Conservation (phyloP, 2,797 vertebrate genomes). For the Pristis pectinata region DNA sequence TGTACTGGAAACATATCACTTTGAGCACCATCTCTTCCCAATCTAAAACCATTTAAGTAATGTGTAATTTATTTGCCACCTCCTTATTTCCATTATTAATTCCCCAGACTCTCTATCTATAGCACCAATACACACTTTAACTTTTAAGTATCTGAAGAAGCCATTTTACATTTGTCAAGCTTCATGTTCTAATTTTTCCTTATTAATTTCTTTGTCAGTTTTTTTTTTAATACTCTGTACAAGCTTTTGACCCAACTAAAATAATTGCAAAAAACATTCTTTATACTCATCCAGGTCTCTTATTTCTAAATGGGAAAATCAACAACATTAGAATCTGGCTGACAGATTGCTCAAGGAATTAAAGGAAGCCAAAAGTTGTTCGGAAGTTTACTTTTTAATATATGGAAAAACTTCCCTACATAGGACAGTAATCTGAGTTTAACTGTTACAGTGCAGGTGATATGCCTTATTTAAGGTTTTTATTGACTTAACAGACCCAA, state of each 20-base stretch:
- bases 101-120: too few species aligned
- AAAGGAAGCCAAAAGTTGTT: background rate
- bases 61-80: too few species aligned
- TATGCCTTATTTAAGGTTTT: background rate
- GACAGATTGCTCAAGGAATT: background rate
- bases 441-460: background rate
- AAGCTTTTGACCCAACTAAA: background rate
- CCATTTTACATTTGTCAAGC: too few species aligned
- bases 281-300: background rate
- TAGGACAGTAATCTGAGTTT: background rate
- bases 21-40: too few species aligned
- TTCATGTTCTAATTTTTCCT: too few species aligned
- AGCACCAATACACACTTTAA: too few species aligned
- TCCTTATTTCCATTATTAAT: too few species aligned
- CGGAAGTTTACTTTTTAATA: slow-evolving; percentile 12
- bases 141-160: too few species aligned
- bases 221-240: too few species aligned
- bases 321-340: background rate
- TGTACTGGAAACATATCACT: too few species aligned
- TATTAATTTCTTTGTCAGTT: too few species aligned
- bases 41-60: too few species aligned
- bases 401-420: background rate
- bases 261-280: background rate
- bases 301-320: background rate
- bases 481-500: background rate